These are phyloP conservation scores for Cyanoramphus novaezelandiae DNA, from an alignment of 2,113 vertebrate genomes.

Conservation along the genomic window DNA sequence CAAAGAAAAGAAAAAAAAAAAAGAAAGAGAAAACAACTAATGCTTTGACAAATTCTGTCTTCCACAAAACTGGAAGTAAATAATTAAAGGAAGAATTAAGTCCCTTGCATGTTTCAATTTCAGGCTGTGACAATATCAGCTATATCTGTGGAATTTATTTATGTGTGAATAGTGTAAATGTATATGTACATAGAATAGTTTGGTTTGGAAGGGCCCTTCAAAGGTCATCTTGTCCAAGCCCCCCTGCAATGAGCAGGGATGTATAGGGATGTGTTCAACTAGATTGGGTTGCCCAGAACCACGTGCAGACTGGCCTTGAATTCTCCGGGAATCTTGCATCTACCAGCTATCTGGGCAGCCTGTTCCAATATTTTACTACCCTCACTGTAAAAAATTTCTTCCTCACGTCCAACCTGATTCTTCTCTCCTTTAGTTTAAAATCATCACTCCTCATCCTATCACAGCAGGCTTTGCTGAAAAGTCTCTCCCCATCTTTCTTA, in stretches of 20 bases:
- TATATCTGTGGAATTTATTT: not conserved
- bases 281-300: not conserved
- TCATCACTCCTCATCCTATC: not conserved
- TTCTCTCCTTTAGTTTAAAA: not conserved
- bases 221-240: not conserved
- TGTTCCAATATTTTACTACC: not conserved
- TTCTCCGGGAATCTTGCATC: not conserved
- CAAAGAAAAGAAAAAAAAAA: not conserved
- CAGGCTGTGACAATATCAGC: constrained; percentile 39
- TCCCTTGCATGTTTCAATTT: not conserved
- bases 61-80: constrained; percentile 29
- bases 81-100: constrained; percentile 40
- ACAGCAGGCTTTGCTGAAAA: not conserved
- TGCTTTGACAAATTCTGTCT: constrained; percentile 25
- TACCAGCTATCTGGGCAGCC: not conserved
- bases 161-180: not conserved
- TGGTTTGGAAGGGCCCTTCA: not conserved
- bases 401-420: not conserved
- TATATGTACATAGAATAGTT: not conserved
- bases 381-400: not conserved
- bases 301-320: not conserved
- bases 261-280: not conserved
- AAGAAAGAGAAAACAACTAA: constrained; percentile 29
- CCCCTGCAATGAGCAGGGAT: not conserved
- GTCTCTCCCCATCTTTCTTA: not conserved